Evolutionary conservation across 2,113 vertebrate species (phyloP), one percentile per base, ranked within the genome.

Genomic region (Misgurnus anguillicaudatus): DNA sequence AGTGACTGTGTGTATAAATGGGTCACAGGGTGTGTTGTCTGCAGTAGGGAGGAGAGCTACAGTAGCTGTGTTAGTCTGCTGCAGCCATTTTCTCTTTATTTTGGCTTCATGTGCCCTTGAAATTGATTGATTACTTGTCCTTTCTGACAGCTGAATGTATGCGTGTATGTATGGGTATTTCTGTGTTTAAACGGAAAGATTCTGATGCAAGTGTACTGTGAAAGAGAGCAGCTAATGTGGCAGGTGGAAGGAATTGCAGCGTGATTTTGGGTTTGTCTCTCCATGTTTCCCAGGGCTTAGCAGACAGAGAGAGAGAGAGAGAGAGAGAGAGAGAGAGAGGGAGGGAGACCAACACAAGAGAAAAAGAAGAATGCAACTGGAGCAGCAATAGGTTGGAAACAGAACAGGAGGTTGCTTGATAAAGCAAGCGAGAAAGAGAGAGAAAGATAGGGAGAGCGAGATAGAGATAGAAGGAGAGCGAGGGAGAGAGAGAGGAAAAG

Each of bases 11-110:
- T 67, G 62, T 63, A 36, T 72, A 75, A 77, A 53, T 79, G 77
- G 42, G 48, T 77, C 39, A 66, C 70, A 68, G 66, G 80, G 78
- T 74, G 31, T 80, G 74, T 58, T 75, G n/a, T 64, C 75, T 77
- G 77, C 67, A 72, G 72, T 39, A 42, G 6, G 53, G 80, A 76
- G 73, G 36, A 67, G 53, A 65, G 68, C 69, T 60, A 63, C 24
- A 31, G 24, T 68, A 76, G 77, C 47, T 73, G 45, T 14, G 16
- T 53, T 42, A 36, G 17, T 17, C 73, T 81, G 6, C 73, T 77
- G 82, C 82, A 83, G 78, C 82, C 78, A 83, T 83, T 83, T 83
- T 78, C 82, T 75, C 48, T 65, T 48, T 41, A 48, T 48, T 57
- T n/a, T 79, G 45, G 2, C 73, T 78, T 78, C 66, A 69, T 66